These are phyloP conservation scores for Brachycybe producta DNA, from an alignment of 2,888 invertebrate species.

Conservation along the genomic window DNA sequence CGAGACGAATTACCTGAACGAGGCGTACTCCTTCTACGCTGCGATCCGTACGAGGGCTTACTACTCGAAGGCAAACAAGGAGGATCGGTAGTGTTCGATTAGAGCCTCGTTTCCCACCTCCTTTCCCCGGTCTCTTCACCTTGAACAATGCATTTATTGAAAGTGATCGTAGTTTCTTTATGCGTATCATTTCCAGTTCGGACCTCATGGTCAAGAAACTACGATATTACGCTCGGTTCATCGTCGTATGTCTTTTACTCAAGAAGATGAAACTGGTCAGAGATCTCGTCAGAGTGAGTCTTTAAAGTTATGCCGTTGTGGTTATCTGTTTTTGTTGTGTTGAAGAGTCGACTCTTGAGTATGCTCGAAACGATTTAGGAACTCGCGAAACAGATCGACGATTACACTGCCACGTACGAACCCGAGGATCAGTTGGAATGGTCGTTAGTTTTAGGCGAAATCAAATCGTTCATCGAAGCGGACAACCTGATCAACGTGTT, in stretches of 20 bases:
- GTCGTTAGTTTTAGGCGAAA: slow-evolving; percentile 86
- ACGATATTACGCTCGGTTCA: slow-evolving; percentile 84
- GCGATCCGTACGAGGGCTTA: slow-evolving; percentile 88
- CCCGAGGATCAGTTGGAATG: slow-evolving; percentile 96
- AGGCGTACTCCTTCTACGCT: slow-evolving; percentile 91
- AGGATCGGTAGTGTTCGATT: slow-evolving; percentile 63
- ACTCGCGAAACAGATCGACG: slow-evolving; percentile 82
- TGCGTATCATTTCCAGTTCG: slow-evolving; percentile 37
- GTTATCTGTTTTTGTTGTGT: neutral
- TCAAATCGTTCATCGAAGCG: slow-evolving; percentile 83
- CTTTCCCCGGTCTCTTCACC: no score
- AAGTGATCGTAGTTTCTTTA: neutral
- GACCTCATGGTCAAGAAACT: slow-evolving; percentile 95
- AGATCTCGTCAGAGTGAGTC: slow-evolving; percentile 60
- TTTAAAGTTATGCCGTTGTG: neutral
- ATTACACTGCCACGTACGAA: slow-evolving; percentile 88
- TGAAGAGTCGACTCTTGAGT: neutral
- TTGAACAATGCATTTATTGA: no score
- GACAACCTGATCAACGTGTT: slow-evolving; percentile 78
- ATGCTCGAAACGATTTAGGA: slow-evolving; percentile 43
- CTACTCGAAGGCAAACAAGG: slow-evolving; percentile 83
- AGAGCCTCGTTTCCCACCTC: neutral
- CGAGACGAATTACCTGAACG: slow-evolving; percentile 89
- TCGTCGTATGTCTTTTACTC: slow-evolving; percentile 84
- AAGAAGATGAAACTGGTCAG: slow-evolving; percentile 86